Base-by-base conservation (phyloP, 2,797 vertebrate species). In the Gambusia yucatana region DNA sequence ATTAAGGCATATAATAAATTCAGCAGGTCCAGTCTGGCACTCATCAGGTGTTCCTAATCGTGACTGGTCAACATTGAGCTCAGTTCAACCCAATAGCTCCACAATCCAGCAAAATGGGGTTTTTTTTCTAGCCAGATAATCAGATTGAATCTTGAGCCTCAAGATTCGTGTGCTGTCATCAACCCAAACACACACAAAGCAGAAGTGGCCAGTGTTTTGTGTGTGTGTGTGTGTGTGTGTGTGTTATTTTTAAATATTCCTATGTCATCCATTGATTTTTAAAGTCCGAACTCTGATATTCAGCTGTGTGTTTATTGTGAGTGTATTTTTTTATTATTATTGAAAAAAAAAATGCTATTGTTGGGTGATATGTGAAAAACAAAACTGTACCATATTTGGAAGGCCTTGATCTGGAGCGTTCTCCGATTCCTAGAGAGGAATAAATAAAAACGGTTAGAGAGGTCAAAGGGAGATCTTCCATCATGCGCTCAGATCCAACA, bases 361-460 rank as follows among this genome's bases (percentile, higher is more conserved):
- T 16, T 36, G 30, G n/a, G 28, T 22, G 17, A 16, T 11, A 48
- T 36, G 3, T n/a, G 33, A 2, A 30, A 57, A 74, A 33, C 1
- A 2, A 50, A 22, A 46, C 48, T 90, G 92, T 77, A 95, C 95
- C 92, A 10, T 85, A 61, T 85, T 17, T 88, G 47, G 20, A 63
- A n/a, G 82, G 28, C 57, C 67, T 88, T 65, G 80, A 14, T 20
- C 44, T 77, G 30, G 30, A 80, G 70, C 7, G 14, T 79, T 88
- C 88, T 84, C 82, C 94, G 94, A 39, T 33, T 71, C 50, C 22
- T 36, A 14, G 16, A 77, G 78, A 65, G 3, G 84, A 0, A 74
- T 3, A 79, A 28, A 72, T 0, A 77, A 88, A 74, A 7, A 76
- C 2, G 8, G 39, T 13, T 63, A 6, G 41, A 41, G 82, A 52